Evolutionary conservation across 2,797 vertebrate genomes (phyloP).

Genomic region (Onychomys arenicola): DNA sequence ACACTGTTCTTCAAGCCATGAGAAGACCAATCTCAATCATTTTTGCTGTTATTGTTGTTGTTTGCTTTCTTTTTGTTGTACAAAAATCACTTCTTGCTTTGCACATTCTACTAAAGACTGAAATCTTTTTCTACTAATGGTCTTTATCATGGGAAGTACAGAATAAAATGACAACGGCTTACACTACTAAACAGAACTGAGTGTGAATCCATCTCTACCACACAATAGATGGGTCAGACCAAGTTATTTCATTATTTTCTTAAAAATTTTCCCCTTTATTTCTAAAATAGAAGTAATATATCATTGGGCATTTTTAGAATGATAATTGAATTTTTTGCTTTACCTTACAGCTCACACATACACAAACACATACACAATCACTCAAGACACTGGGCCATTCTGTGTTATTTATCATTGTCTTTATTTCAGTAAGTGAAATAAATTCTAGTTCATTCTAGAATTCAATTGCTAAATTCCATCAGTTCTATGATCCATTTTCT

Average conservation of each 20-base stretch:
- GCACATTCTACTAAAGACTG: neutral
- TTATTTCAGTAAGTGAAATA: constrained; percentile 13
- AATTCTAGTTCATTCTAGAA: constrained; percentile 25
- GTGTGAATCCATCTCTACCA: constrained; percentile 39
- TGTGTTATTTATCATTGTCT: neutral
- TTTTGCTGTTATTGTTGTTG: neutral
- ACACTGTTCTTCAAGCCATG: neutral
- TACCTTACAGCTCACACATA: neutral
- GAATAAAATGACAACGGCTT: neutral
- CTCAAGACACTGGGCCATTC: neutral
- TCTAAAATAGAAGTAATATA: neutral
- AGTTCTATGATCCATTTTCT: neutral
- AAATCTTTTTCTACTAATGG: neutral
- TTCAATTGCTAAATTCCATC: neutral
- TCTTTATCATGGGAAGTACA: neutral
- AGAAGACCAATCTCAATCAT: neutral
- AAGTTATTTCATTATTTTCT: constrained; percentile 17
- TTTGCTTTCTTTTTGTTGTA: neutral
- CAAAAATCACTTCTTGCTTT: neutral
- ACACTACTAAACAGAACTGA: neutral
- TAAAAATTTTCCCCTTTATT: neutral
- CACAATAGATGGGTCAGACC: neutral
- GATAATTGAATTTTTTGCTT: neutral
- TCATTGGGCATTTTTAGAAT: neutral
- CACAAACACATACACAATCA: neutral